These are phyloP conservation scores for Synanthedon vespiformis DNA, from an alignment of 2,888 invertebrate species.

Conservation along the genomic window DNA sequence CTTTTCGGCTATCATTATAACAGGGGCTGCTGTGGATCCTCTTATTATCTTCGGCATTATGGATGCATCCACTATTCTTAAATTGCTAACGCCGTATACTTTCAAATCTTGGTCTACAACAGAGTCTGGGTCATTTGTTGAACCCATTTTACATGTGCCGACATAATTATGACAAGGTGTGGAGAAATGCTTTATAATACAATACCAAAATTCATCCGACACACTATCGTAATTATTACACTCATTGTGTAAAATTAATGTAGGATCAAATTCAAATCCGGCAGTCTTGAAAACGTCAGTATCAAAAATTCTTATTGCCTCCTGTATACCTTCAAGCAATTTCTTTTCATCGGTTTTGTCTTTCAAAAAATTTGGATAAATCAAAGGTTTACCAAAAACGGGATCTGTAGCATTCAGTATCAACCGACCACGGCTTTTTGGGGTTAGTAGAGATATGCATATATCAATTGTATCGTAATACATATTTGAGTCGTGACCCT, in stretches of 20 bases:
- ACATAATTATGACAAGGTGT: constrained; percentile 54
- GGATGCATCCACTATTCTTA: constrained; percentile 55
- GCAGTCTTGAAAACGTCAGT: constrained; percentile 54
- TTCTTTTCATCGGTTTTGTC: constrained; percentile 45
- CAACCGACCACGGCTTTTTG: constrained; percentile 54
- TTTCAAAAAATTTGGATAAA: constrained; percentile 59
- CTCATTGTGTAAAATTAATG: constrained; percentile 46
- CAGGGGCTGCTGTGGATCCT: constrained; percentile 56
- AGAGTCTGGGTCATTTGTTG: constrained; percentile 41
- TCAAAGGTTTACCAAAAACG: constrained; percentile 45
- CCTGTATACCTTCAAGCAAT: constrained; percentile 51
- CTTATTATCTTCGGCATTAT: constrained; percentile 58
- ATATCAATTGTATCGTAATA: constrained; percentile 57
- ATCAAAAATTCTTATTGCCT: constrained; percentile 52
- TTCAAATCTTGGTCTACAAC: constrained; percentile 47
- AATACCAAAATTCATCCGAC: constrained; percentile 53
- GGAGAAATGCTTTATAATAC: constrained; percentile 61
- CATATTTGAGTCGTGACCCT: constrained; percentile 60
- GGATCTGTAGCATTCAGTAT: constrained; percentile 50
- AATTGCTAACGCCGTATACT: constrained; percentile 46
- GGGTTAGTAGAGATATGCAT: constrained; percentile 52
- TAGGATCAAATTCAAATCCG: constrained; percentile 50
- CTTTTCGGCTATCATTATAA: constrained; percentile 65
- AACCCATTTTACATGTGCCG: constrained; percentile 63
- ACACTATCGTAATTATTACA: constrained; percentile 50